Conservation (phyloP, 2,113 vertebrate genomes). For the Benitochromis conjunctus region DNA sequence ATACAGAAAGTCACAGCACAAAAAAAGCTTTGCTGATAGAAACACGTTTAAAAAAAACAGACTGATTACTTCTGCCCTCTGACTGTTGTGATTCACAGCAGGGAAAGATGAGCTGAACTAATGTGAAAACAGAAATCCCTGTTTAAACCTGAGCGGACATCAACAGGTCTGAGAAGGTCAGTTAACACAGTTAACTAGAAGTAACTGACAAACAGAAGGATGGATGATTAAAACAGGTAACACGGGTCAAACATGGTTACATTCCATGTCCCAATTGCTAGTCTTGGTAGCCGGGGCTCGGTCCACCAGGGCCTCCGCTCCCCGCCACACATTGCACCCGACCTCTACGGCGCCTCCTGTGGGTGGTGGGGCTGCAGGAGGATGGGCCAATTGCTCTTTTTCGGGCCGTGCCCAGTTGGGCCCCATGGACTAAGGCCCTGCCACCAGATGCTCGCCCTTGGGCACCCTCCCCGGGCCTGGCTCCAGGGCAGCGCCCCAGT, state of each 20-base stretch:
- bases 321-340: neutral
- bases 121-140: neutral
- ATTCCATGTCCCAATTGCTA: neutral
- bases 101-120: neutral
- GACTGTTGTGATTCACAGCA: neutral
- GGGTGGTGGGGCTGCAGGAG: no score
- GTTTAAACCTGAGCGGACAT: neutral
- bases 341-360: no score
- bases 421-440: no score
- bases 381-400: no score
- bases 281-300: neutral
- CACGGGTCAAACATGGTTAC: neutral
- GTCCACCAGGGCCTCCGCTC: neutral
- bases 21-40: neutral
- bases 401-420: no score
- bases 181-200: neutral
- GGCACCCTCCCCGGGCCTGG: no score
- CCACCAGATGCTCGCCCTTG: no score
- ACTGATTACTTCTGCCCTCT: neutral
- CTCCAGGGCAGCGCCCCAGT: no score
- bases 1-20: neutral
- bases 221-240: neutral
- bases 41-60: neutral
- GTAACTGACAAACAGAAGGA: neutral
- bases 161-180: neutral